Percentiles rank a stretch among this genome's conserved stretches.
phyloP scores from a whole-genome alignment of 2,888 invertebrate species.

The Athripsodes cinereus region DNA sequence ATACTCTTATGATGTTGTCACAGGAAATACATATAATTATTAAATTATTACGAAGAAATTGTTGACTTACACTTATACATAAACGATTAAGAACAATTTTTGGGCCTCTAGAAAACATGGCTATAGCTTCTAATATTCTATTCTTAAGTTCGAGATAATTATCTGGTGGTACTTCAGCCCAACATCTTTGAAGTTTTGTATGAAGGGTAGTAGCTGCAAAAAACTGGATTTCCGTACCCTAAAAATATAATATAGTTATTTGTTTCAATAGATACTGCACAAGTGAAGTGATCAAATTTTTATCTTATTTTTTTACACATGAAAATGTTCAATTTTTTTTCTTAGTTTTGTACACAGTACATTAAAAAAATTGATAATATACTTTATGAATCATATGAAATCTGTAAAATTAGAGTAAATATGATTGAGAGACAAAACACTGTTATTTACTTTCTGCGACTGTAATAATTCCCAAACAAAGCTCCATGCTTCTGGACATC shows the following conservation, averaged over 20 bases:
- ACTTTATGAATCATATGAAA: too few species aligned
- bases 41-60: neutral
- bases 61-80: constrained; percentile 73
- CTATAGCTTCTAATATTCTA: constrained; percentile 69
- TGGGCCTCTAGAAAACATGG: constrained; percentile 72
- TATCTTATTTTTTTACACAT: too few species aligned
- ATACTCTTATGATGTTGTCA: too few species aligned
- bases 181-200: constrained; percentile 79
- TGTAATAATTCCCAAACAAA: constrained; percentile 87
- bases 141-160: constrained; percentile 72
- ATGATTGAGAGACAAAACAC: neutral
- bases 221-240: constrained; percentile 87
- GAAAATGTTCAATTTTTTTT: too few species aligned
- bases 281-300: too few species aligned
- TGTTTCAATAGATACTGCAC: too few species aligned
- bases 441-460: constrained; percentile 62
- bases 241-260: constrained; percentile 2
- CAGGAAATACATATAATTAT: neutral
- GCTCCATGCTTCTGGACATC: constrained; percentile 85
- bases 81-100: constrained; percentile 81
- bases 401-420: too few species aligned
- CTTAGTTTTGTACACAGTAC: too few species aligned
- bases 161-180: constrained; percentile 78
- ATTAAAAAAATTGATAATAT: too few species aligned
- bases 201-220: constrained; percentile 90